Conservation (phyloP, 2,888 invertebrate genomes). For the Spilosoma lubricipeda region DNA sequence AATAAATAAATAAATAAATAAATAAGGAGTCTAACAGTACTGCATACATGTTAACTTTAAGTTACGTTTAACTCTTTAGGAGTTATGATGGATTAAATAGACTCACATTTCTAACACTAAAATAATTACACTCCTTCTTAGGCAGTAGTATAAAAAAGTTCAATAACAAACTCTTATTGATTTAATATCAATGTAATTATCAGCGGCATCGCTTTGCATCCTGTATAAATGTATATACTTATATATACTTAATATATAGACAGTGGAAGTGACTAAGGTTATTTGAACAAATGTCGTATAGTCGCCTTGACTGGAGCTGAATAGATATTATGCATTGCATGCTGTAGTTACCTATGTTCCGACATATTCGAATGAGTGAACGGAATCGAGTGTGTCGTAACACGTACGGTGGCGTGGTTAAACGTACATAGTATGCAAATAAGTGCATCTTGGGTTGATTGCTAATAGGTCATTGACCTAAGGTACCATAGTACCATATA, state of each 20-base stretch:
- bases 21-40: background rate
- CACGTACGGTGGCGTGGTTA: background rate
- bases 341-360: background rate
- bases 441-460: conserved; percentile 15
- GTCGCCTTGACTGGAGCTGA: background rate
- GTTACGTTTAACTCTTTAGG: background rate
- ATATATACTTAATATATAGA: background rate
- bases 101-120: background rate
- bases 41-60: background rate
- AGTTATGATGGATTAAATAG: background rate
- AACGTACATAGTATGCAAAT: conserved; percentile 13
- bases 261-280: background rate
- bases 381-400: conserved; percentile 41
- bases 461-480: conserved; percentile 10
- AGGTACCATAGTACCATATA: background rate
- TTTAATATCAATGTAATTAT: background rate
- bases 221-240: too few species aligned
- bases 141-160: background rate
- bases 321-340: background rate
- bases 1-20: too few species aligned
- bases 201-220: background rate
- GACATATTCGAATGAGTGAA: conserved; percentile 23
- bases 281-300: background rate
- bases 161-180: background rate
- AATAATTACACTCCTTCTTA: background rate